Percentiles rank a stretch among this genome's conserved stretches.
phyloP scores from a whole-genome alignment of 2,113 vertebrate genomes.

The Albula goreensis region DNA sequence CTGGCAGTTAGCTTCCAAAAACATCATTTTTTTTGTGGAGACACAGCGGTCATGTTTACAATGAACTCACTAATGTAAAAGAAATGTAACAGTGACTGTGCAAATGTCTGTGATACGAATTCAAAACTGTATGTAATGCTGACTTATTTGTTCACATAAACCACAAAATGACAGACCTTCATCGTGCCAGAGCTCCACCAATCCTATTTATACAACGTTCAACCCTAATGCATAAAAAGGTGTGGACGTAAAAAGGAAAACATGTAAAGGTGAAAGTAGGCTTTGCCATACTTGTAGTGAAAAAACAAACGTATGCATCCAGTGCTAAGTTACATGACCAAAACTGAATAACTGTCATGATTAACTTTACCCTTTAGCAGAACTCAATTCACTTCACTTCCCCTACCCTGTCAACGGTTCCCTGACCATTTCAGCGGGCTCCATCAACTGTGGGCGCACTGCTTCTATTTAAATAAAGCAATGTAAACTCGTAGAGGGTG shows the following conservation, averaged over 20 bases:
- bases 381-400: constrained; percentile 32
- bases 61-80: not conserved
- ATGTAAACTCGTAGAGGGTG: not conserved
- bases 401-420: constrained; percentile 26
- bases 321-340: constrained; percentile 6
- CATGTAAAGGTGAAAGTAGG: constrained; percentile 15
- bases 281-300: constrained; percentile 19
- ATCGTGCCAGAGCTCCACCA: not conserved
- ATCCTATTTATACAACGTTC: not conserved
- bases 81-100: not conserved
- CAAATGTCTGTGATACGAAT: not conserved
- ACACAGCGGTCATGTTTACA: not conserved
- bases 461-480: constrained; percentile 49
- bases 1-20: not conserved
- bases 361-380: constrained; percentile 34
- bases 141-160: no score
- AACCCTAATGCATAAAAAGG: constrained; percentile 1
- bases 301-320: constrained; percentile 9
- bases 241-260: constrained; percentile 13
- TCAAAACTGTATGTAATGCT: no score
- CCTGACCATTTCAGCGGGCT: constrained; percentile 48
- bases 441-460: constrained; percentile 48
- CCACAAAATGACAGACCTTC: not conserved
- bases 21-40: not conserved
- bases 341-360: not conserved